A percentile compares a stretch with the other conserved stretches of the same genome.
phyloP scores from a whole-genome alignment of 2,888 invertebrate species.

The Callimorpha dominula region DNA sequence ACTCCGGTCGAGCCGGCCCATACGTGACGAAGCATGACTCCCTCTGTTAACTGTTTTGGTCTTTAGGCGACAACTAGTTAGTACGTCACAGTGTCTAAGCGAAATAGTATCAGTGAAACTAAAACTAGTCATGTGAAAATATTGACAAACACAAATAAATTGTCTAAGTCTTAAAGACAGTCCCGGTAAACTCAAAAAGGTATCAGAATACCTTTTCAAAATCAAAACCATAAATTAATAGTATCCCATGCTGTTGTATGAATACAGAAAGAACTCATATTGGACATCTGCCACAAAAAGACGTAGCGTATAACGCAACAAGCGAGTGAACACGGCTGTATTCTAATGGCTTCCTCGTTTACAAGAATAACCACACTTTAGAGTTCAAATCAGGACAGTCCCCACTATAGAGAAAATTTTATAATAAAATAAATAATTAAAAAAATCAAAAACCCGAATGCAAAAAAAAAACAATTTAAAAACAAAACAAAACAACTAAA shows the following conservation, averaged over 20 bases:
- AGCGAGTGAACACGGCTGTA: constrained; percentile 15
- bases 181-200: no score
- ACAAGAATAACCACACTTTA: not conserved
- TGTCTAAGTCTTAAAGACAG: not conserved
- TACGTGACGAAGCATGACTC: no score
- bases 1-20: no score
- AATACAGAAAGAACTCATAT: constrained; percentile 7
- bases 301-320: constrained; percentile 17
- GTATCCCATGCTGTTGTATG: constrained; percentile 3
- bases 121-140: no score
- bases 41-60: no score
- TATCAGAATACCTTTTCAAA: not conserved
- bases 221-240: not conserved
- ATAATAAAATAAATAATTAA: not conserved
- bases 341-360: constrained; percentile 20
- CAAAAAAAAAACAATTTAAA: no score
- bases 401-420: not conserved
- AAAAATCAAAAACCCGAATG: no score
- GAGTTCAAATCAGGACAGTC: not conserved
- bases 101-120: no score
- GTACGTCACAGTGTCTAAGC: no score
- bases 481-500: no score
- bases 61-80: no score
- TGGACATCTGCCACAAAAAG: constrained; percentile 13
- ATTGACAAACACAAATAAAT: not conserved